Evolutionary conservation across 2,113 vertebrate species (phyloP), one percentile per base, ranked within the genome.

Genomic region (Pionites leucogaster): DNA sequence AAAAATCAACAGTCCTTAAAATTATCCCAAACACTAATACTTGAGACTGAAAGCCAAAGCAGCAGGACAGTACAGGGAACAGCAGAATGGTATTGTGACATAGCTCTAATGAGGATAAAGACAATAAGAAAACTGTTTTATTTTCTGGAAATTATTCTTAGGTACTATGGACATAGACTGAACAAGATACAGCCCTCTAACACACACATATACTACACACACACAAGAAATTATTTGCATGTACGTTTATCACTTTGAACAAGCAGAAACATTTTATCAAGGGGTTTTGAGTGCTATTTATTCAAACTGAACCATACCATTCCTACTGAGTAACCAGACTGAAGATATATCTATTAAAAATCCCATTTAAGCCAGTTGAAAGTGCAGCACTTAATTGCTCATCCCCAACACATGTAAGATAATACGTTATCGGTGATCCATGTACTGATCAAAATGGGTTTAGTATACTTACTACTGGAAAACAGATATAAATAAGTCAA

Each of bases 141-240:
- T 44, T 92, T 87, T 69, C 53, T 91, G 20, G 25, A 89, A 57
- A 69, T 80, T n/a, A 62, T 20, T 65, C 12, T 65, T 64, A 29
- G 10, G 35, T 65, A 33, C 19, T 29, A 41, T 14, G 18, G n/a
- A 33, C 24, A 24, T 12, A 47, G 35, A 83, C 46, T 12, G 6
- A 59, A 60, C 15, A 44, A 77, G 17, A 33, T 44, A 35, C 1
- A 5, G 17, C 60, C 19, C 17, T 70, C 71, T 63, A 47, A 35
- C 10, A 47, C 7, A 60, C 28, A 46, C 1, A 0, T 11, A 18
- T 9, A 22, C 28, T 20, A 8, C 8, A 31, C 17, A 11, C 19
- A 18, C 12, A 12, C 9, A 67, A 47, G 27, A 37, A 80, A 70
- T 77, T 1, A 1, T 69, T 67, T 81, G 28, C 18, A 46, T 15